Evolutionary conservation across 2,797 vertebrate genomes (phyloP).

Genomic region (Amphiprion clarkii): DNA sequence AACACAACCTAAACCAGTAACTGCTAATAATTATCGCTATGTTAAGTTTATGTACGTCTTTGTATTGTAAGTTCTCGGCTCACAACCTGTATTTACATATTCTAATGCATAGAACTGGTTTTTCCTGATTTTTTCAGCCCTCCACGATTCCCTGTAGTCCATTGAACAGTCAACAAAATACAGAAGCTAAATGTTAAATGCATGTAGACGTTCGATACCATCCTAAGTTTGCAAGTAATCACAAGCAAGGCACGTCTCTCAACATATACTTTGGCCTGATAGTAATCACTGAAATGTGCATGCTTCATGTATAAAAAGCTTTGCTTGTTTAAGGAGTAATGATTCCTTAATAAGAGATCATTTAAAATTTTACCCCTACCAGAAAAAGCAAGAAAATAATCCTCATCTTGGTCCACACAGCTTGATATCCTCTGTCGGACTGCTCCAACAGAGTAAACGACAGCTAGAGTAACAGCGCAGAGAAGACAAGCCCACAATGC

Average conservation of each 20-base stretch:
- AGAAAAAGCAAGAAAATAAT: slow-evolving; percentile 57
- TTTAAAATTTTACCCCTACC: slow-evolving; percentile 57
- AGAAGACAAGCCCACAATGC: slow-evolving; percentile 61
- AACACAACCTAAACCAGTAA: too few species aligned
- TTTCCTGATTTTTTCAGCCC: background rate
- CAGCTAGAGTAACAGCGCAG: background rate
- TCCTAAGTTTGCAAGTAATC: background rate
- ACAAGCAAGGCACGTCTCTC: background rate
- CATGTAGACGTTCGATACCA: background rate
- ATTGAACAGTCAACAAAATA: too few species aligned
- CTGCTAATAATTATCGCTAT: too few species aligned
- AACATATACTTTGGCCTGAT: background rate
- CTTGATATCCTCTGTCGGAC: slow-evolving; percentile 19
- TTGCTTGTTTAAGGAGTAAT: background rate
- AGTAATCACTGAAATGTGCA: background rate
- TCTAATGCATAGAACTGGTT: background rate
- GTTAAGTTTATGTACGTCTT: too few species aligned
- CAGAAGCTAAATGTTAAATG: background rate
- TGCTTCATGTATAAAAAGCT: background rate
- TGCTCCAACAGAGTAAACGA: background rate
- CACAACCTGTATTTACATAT: background rate
- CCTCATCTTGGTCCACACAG: slow-evolving; percentile 58
- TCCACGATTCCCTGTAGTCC: too few species aligned
- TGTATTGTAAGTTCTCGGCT: background rate
- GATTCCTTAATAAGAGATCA: background rate